These are phyloP conservation scores for Ectropis crepuscularia DNA, from an alignment of 2,888 invertebrate species.

Conservation along the genomic window DNA sequence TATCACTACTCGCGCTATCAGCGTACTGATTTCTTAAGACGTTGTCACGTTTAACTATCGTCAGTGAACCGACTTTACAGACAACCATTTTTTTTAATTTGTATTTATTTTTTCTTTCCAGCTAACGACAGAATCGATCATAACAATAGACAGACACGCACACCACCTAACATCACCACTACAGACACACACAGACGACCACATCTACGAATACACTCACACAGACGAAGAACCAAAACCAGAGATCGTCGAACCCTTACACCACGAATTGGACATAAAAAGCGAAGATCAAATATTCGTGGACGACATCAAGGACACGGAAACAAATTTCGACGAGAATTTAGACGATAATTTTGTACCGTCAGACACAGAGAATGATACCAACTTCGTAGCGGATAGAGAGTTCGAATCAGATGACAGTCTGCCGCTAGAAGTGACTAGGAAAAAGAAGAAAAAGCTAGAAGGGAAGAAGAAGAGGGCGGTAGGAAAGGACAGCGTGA, in stretches of 20 bases:
- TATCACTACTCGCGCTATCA: no score
- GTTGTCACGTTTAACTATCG: no score
- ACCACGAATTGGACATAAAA: constrained; percentile 16
- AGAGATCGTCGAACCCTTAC: background rate
- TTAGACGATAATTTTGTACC: background rate
- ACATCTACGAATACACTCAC: background rate
- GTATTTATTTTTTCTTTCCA: constrained; percentile 46
- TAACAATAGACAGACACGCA: constrained; percentile 55
- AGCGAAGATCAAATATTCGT: constrained; percentile 16
- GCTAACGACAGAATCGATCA: constrained; percentile 59
- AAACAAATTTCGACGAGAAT: background rate
- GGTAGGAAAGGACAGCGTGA: constrained; percentile 40
- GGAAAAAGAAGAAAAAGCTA: constrained; percentile 44
- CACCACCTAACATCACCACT: constrained; percentile 12
- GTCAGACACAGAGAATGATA: constrained; percentile 12
- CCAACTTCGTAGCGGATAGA: constrained; percentile 28
- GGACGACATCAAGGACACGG: constrained; percentile 2
- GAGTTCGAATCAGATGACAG: constrained; percentile 34
- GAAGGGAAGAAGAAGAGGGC: constrained; percentile 6
- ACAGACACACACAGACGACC: background rate
- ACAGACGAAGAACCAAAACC: constrained; percentile 1
- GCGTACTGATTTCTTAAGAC: no score
- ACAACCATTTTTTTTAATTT: no score
- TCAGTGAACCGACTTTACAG: no score
- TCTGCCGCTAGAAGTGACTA: constrained; percentile 46